Evolutionary conservation across 2,113 vertebrate species (phyloP).

Genomic region (Stegastes partitus): DNA sequence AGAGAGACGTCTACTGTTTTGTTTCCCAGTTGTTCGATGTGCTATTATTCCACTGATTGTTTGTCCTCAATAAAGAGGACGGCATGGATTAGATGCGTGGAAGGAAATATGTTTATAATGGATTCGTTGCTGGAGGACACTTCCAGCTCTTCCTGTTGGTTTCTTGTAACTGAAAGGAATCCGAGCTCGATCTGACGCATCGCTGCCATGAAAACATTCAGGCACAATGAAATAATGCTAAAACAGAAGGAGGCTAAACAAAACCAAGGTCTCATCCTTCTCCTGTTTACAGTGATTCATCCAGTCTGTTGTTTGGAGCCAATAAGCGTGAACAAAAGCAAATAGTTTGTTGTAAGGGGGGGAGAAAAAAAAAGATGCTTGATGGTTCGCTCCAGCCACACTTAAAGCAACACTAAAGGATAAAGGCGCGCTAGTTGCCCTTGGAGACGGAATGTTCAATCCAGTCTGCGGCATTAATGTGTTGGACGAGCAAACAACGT

Average conservation of each 20-base stretch:
- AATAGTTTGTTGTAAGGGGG: not conserved
- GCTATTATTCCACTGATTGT: not conserved
- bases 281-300: not conserved
- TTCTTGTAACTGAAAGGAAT: not conserved
- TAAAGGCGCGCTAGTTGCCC: conserved; percentile 14
- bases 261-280: not conserved
- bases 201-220: conserved; percentile 6
- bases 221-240: not conserved
- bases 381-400: not conserved
- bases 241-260: not conserved
- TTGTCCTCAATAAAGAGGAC: not conserved
- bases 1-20: not conserved
- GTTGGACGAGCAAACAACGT: no score
- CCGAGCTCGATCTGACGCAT: not conserved
- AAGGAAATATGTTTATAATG: conserved; percentile 10
- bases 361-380: conserved; percentile 4
- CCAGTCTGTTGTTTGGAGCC: not conserved
- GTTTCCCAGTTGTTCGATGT: not conserved
- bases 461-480: not conserved
- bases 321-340: not conserved
- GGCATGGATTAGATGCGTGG: not conserved
- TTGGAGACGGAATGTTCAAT: conserved; percentile 6
- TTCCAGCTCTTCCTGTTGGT: conserved; percentile 10
- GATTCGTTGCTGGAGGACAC: conserved; percentile 21
- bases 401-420: conserved; percentile 1